Evolutionary conservation across 2,888 invertebrate species (phyloP), one percentile per base, ranked within the genome.

Genomic region (Apeira syringaria): DNA sequence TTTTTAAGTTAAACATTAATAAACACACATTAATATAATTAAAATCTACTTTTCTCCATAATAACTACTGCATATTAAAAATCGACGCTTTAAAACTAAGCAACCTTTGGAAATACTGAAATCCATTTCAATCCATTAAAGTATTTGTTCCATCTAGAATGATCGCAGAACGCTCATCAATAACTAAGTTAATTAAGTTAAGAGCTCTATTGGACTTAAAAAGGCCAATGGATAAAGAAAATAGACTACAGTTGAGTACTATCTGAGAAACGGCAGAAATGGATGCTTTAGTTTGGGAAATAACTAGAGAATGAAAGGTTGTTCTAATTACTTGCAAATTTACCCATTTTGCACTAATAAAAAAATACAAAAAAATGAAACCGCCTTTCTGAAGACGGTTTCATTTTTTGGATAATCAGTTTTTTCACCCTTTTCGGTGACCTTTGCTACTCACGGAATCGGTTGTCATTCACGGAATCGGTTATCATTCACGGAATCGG

Each of bases 131-230:
- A 54, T 54, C 45, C 41, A 53, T 56, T 56, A 37, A 61, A 60
- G 47, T 49, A 38, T 51, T 46, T 39, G 46, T 43, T 44, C 44
- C 32, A 31, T 54, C 43, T 43, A 50, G 47, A 58, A 59, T 63
- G 54, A 64, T 54, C 53, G 43, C 50, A 59, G 61, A 46, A 44
- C 53, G 37, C 54, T 58, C 61, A 62, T 68, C 65, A 62, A 71
- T 74, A 74, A 69, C 66, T 72, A 68, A 73, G 61, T 73, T 72
- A 68, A 77, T 76, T 65, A 73, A 64, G 54, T 63, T 73, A 65
- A 77, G 64, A 77, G 75, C 74, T 56, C 57, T 64, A 41, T 63
- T 69, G 30, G 17, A 20, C 17, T 39, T 40, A 62, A 68, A 66
- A 67, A 61, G 53, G 56, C 55, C 59, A 64, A 67, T 64, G 50